These are phyloP conservation scores for Pedetes capensis DNA, from an alignment of 2,113 vertebrate genomes.

Conservation along the genomic window DNA sequence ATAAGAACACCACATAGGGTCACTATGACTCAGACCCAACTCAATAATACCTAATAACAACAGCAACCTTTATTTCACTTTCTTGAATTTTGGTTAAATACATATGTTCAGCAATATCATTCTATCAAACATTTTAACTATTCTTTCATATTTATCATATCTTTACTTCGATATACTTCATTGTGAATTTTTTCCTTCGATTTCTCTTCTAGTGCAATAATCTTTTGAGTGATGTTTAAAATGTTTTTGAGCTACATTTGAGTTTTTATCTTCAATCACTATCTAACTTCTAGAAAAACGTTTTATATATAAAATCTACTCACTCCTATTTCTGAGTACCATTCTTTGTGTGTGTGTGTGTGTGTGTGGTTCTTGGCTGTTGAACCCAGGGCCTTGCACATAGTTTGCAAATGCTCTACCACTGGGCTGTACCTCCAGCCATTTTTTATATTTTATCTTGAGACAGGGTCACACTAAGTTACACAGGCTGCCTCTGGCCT, in stretches of 20 bases:
- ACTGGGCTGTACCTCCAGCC: too few relatives aligned
- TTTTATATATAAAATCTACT: not conserved
- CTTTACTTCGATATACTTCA: not conserved
- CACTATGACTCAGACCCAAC: too few relatives aligned
- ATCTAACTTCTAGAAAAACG: not conserved
- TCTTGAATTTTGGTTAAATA: not conserved
- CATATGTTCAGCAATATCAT: not conserved
- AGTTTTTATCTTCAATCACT: not conserved
- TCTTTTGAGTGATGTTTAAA: not conserved
- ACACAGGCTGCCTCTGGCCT: too few relatives aligned
- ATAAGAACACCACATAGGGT: too few relatives aligned
- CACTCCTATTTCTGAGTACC: not conserved
- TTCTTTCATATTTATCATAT: not conserved
- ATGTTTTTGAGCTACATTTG: not conserved
- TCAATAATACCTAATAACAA: too few relatives aligned
- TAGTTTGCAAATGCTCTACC: too few relatives aligned
- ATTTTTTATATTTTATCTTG: too few relatives aligned
- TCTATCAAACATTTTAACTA: not conserved
- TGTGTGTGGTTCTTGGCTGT: too few relatives aligned
- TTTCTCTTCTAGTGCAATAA: not conserved
- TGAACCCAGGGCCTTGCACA: too few relatives aligned
- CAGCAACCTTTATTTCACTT: too few relatives aligned
- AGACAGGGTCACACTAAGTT: too few relatives aligned
- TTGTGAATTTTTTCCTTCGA: not conserved
- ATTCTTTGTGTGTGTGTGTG: too few relatives aligned